Conservation (phyloP, 2,113 vertebrate genomes). For the Rhynchomys soricoides region DNA sequence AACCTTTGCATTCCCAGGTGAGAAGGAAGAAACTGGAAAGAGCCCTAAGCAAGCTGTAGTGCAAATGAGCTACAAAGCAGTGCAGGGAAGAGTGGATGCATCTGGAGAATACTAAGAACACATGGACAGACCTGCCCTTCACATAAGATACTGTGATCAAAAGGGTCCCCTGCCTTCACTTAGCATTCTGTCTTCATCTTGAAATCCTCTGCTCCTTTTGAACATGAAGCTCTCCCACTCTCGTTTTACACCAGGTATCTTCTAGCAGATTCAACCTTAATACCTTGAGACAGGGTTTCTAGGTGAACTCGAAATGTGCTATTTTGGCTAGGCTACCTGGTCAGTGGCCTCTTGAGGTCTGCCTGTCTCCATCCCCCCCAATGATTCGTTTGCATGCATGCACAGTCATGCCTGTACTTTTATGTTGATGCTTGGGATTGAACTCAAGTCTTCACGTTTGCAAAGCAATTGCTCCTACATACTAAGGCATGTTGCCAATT, state of each 20-base stretch:
- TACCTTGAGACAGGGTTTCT: not conserved
- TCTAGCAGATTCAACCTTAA: not conserved
- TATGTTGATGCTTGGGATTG: not conserved
- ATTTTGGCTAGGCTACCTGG: not conserved
- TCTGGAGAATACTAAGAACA: not conserved
- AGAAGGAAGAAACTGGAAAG: not conserved
- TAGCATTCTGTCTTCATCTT: not conserved
- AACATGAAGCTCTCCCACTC: not conserved
- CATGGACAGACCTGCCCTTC: not conserved
- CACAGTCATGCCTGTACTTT: not conserved
- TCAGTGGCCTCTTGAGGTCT: not conserved
- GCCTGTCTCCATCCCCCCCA: not conserved
- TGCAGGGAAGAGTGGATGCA: not conserved
- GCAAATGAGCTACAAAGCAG: not conserved
- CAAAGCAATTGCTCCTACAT: not conserved
- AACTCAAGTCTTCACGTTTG: not conserved
- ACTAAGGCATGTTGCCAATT: not conserved
- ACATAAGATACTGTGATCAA: not conserved
- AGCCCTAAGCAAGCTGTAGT: not conserved
- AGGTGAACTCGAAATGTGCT: not conserved
- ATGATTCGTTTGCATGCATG: no score
- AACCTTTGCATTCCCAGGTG: not conserved
- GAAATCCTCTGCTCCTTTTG: conserved; percentile 15
- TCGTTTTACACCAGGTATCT: not conserved
- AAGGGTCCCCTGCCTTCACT: not conserved